phyloP scores from a whole-genome alignment of 1,140 invertebrate genomes.

The Drosophila repletoides region DNA sequence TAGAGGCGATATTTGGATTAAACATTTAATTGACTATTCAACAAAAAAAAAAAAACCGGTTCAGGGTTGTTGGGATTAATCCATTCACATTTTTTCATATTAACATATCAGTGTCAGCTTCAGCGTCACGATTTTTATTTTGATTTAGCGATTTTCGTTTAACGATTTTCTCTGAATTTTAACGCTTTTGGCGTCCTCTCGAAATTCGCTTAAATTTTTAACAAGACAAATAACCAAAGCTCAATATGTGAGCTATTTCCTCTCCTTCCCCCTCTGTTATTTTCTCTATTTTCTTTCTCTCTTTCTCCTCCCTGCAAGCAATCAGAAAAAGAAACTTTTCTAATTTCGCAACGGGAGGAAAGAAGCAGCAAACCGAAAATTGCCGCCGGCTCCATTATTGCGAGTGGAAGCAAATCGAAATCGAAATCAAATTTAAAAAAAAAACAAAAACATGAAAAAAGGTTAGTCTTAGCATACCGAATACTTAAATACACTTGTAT shows the following conservation, averaged over 20 bases:
- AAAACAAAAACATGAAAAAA: slow-evolving; percentile 39
- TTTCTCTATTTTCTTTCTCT: not conserved
- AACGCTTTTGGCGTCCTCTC: slow-evolving; percentile 53
- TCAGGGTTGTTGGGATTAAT: slow-evolving; percentile 61
- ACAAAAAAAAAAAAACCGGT: slow-evolving; percentile 52
- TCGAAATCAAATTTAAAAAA: slow-evolving; percentile 34
- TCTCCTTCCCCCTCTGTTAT: not conserved
- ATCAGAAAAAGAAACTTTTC: slow-evolving; percentile 63
- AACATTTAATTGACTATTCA: slow-evolving; percentile 68
- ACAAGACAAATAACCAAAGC: slow-evolving; percentile 78
- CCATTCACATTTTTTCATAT: slow-evolving; percentile 50
- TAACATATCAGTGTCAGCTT: slow-evolving; percentile 77
- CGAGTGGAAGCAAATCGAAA: slow-evolving; percentile 42
- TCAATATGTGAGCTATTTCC: too few relatives aligned
- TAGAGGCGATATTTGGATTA: slow-evolving; percentile 79
- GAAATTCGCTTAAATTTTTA: slow-evolving; percentile 80
- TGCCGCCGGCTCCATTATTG: slow-evolving; percentile 54
- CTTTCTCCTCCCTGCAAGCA: slow-evolving; percentile 21
- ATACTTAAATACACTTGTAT: too few relatives aligned
- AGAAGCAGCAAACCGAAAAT: slow-evolving; percentile 31
- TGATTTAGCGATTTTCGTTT: slow-evolving; percentile 34
- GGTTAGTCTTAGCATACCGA: too few relatives aligned
- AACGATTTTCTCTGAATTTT: slow-evolving; percentile 11
- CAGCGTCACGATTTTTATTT: slow-evolving; percentile 54
- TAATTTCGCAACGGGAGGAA: slow-evolving; percentile 62